Conservation (phyloP, 2,888 invertebrate genomes). For the Torymus aiolomorphi region DNA sequence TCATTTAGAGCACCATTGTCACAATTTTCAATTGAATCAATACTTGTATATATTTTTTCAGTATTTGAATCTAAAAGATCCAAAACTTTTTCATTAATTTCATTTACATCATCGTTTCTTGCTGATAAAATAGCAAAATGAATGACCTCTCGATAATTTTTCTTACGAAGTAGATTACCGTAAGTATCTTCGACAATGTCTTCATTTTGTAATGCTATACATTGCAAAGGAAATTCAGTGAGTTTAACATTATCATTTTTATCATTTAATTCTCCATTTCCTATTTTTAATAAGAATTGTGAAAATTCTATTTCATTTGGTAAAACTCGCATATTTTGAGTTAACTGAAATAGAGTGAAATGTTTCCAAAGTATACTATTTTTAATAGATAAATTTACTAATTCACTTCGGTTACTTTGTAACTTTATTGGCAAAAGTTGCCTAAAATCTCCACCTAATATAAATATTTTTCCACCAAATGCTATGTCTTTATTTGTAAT, state of each 20-base stretch:
- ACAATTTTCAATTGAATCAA: conserved; percentile 24
- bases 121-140: too few species aligned
- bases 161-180: not conserved
- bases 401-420: too few species aligned
- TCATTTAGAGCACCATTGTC: conserved; percentile 21
- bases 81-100: not conserved
- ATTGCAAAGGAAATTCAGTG: not conserved
- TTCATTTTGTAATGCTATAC: not conserved
- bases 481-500: too few species aligned
- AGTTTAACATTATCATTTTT: not conserved
- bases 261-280: conserved; percentile 4
- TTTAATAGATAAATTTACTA: too few species aligned
- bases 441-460: too few species aligned
- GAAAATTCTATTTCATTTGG: not conserved
- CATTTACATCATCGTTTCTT: not conserved
- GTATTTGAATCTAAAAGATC: conserved; percentile 5
- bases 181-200: conserved; percentile 4
- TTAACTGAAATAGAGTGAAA: conserved; percentile 47
- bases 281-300: not conserved
- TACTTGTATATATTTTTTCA: conserved; percentile 4
- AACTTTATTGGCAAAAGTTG: too few species aligned
- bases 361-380: conserved; percentile 12
- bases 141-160: not conserved
- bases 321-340: conserved; percentile 44
- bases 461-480: too few species aligned